These are phyloP conservation scores for Phrynocephalus versicolor DNA, from an alignment of 2,113 vertebrate species.

Conservation along the genomic window DNA sequence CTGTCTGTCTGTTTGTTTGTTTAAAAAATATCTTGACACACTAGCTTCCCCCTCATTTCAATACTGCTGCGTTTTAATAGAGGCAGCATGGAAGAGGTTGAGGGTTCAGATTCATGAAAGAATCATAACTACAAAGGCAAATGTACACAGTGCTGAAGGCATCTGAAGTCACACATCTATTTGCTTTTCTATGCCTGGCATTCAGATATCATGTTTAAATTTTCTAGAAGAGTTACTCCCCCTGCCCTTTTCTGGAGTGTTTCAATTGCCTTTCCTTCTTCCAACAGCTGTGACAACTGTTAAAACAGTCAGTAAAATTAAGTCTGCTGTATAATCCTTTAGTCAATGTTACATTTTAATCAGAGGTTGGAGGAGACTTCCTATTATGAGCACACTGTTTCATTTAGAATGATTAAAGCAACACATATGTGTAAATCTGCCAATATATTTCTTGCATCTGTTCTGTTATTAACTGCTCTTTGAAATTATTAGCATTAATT, in stretches of 20 bases:
- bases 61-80: neutral
- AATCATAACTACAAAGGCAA: constrained; percentile 54
- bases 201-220: constrained; percentile 63
- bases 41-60: constrained; percentile 18
- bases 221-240: constrained; percentile 49
- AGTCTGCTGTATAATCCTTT: constrained; percentile 83
- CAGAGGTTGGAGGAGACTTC: constrained; percentile 80
- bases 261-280: constrained; percentile 80
- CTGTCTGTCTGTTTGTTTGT: constrained; percentile 9
- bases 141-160: neutral
- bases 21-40: rapidly evolving
- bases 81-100: constrained; percentile 32
- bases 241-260: constrained; percentile 66
- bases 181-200: constrained; percentile 52
- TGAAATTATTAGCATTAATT: constrained; percentile 64
- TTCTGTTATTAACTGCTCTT: constrained; percentile 73
- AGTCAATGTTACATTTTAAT: constrained; percentile 87
- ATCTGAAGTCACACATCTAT: constrained; percentile 54
- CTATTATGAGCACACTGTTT: constrained; percentile 69
- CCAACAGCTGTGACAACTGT: constrained; percentile 87
- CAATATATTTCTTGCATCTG: constrained; percentile 76
- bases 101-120: constrained; percentile 45
- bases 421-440: constrained; percentile 78
- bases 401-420: constrained; percentile 79
- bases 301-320: constrained; percentile 89